Percentiles rank a stretch among this genome's conserved stretches.
These are phyloP conservation scores for Aphelenchoides bicaudatus DNA, from an alignment of 2,888 invertebrate genomes.

Conservation along the genomic window DNA sequence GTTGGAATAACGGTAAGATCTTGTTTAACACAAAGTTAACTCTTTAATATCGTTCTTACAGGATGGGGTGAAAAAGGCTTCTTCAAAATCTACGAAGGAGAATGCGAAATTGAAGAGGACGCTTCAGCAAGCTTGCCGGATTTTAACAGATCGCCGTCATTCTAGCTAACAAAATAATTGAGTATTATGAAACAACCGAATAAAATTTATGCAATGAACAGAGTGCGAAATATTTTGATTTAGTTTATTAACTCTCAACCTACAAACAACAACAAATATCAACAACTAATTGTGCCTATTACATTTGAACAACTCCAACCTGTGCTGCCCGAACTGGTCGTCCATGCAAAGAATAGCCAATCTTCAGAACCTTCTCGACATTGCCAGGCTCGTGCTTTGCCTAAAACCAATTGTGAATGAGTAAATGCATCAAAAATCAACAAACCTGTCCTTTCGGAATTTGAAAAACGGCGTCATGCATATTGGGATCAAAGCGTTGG, in stretches of 20 bases:
- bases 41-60: too few species aligned
- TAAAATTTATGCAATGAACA: too few species aligned
- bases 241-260: slow-evolving; percentile 15
- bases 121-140: too few species aligned
- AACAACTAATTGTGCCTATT: too few species aligned
- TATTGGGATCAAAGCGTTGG: slow-evolving; percentile 91
- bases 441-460: slow-evolving; percentile 66
- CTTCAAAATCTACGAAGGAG: too few species aligned
- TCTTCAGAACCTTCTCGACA: slow-evolving; percentile 85
- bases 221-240: slow-evolving; percentile 15
- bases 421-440: slow-evolving; percentile 11
- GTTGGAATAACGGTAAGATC: too few species aligned
- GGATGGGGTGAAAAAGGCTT: too few species aligned
- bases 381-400: slow-evolving; percentile 72
- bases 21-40: too few species aligned
- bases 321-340: slow-evolving; percentile 89
- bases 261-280: slow-evolving; percentile 23
- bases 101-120: too few species aligned
- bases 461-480: slow-evolving; percentile 92
- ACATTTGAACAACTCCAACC: slow-evolving; percentile 74
- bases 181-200: too few species aligned
- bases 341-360: slow-evolving; percentile 89
- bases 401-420: slow-evolving; percentile 24
- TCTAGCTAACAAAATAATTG: too few species aligned
- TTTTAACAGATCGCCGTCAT: too few species aligned